These are phyloP conservation scores for Leptopilina clavipes DNA, from an alignment of 1,140 invertebrate species.

Conservation along the genomic window DNA sequence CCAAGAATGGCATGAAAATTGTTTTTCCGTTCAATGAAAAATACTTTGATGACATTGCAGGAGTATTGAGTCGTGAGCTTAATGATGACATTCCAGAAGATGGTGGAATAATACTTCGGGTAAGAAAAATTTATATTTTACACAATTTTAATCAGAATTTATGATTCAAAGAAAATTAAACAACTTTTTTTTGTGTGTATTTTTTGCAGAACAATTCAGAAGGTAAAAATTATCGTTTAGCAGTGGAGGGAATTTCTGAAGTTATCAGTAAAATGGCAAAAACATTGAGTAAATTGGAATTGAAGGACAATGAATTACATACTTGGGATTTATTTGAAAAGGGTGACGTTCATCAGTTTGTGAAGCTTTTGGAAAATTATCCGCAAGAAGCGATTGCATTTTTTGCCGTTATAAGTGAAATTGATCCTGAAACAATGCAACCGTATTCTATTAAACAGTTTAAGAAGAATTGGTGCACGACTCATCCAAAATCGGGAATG, in stretches of 20 bases:
- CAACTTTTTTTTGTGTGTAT: background rate
- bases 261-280: constrained; percentile 56
- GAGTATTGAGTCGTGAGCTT: constrained; percentile 51
- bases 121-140: constrained; percentile 38
- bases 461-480: constrained; percentile 57
- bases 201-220: constrained; percentile 47
- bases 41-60: constrained; percentile 51
- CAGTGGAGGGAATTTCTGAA: constrained; percentile 60
- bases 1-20: constrained; percentile 43
- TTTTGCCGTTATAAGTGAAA: constrained; percentile 52
- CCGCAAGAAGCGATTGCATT: constrained; percentile 64
- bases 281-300: constrained; percentile 50
- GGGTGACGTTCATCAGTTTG: constrained; percentile 59
- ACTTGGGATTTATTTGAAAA: constrained; percentile 63
- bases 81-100: constrained; percentile 41
- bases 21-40: constrained; percentile 53
- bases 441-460: constrained; percentile 52
- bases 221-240: constrained; percentile 52
- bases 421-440: constrained; percentile 44
- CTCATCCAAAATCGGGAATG: constrained; percentile 56
- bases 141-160: no score
- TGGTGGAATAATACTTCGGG: constrained; percentile 44
- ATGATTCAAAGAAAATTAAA: no score
- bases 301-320: constrained; percentile 50
- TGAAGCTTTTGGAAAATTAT: constrained; percentile 62